These are phyloP conservation scores for Petroica traversi DNA, from an alignment of 2,113 vertebrate genomes.

Conservation along the genomic window DNA sequence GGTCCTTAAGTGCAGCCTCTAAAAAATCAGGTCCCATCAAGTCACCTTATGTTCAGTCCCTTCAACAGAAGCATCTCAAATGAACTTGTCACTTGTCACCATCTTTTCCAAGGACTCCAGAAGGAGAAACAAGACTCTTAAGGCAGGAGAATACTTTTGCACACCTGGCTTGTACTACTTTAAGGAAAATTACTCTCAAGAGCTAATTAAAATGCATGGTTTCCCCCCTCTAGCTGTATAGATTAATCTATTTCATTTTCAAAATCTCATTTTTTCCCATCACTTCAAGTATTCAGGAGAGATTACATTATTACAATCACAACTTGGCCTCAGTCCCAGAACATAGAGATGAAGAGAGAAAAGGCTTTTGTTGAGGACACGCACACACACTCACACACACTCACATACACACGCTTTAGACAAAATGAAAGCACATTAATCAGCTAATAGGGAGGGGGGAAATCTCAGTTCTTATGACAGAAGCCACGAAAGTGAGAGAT, in stretches of 20 bases:
- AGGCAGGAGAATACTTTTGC: conserved; percentile 43
- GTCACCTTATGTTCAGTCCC: not conserved
- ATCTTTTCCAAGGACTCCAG: conserved; percentile 45
- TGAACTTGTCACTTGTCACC: conserved; percentile 49
- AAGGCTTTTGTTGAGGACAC: conserved; percentile 37
- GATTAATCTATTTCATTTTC: conserved; percentile 68
- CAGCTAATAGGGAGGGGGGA: not conserved
- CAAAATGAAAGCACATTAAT: conserved; percentile 40
- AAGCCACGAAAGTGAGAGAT: not conserved
- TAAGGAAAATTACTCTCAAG: conserved; percentile 48
- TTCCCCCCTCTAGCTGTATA: conserved; percentile 52
- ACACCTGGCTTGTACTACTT: conserved; percentile 59
- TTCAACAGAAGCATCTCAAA: not conserved
- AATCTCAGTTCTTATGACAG: not conserved
- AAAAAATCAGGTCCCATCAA: not conserved
- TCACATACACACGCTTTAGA: not conserved
- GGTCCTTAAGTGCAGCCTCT: not conserved
- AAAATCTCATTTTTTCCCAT: conserved; percentile 54
- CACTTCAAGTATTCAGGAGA: conserved; percentile 66
- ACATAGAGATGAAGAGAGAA: conserved; percentile 38
- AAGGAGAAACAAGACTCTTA: conserved; percentile 23
- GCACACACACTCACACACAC: not conserved
- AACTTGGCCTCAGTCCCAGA: conserved; percentile 62
- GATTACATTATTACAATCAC: conserved; percentile 62
- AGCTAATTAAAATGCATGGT: conserved; percentile 47